Conservation (phyloP, 2,797 vertebrate genomes). For the Crocodylus rhombifer region DNA sequence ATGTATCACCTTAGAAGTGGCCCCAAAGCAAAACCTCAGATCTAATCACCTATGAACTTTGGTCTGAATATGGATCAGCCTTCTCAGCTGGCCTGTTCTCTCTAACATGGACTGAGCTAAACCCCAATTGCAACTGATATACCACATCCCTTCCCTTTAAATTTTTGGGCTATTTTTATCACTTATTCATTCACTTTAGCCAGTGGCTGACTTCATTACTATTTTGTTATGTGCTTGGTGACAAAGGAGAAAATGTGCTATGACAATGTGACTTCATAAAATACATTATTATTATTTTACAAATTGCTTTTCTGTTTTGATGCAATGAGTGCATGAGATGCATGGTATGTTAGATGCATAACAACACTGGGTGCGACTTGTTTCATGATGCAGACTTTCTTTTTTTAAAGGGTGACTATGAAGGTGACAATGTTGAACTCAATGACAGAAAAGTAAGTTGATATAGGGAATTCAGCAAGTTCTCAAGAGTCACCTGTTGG, state of each 20-base stretch:
- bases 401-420: conserved; percentile 88
- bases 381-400: background rate
- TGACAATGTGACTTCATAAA: conserved; percentile 69
- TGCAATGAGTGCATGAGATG: conserved; percentile 56
- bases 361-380: background rate
- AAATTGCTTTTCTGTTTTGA: conserved; percentile 66
- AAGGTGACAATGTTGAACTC: conserved; percentile 87
- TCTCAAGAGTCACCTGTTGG: background rate
- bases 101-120: conserved; percentile 59
- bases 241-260: conserved; percentile 65
- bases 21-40: conserved; percentile 47
- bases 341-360: background rate
- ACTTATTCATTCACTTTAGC: conserved; percentile 70
- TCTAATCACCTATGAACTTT: conserved; percentile 60
- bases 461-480: background rate
- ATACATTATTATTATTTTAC: conserved; percentile 65
- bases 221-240: conserved; percentile 50
- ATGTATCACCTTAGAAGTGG: conserved; percentile 29
- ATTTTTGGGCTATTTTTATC: conserved; percentile 75
- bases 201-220: conserved; percentile 58
- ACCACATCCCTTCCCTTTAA: conserved; percentile 61
- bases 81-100: conserved; percentile 16
- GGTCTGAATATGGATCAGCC: conserved; percentile 47
- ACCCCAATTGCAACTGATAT: conserved; percentile 50
- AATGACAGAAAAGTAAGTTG: conserved; percentile 95